Base-by-base conservation (phyloP, 2,113 vertebrate species). In the Pontoporia blainvillei region DNA sequence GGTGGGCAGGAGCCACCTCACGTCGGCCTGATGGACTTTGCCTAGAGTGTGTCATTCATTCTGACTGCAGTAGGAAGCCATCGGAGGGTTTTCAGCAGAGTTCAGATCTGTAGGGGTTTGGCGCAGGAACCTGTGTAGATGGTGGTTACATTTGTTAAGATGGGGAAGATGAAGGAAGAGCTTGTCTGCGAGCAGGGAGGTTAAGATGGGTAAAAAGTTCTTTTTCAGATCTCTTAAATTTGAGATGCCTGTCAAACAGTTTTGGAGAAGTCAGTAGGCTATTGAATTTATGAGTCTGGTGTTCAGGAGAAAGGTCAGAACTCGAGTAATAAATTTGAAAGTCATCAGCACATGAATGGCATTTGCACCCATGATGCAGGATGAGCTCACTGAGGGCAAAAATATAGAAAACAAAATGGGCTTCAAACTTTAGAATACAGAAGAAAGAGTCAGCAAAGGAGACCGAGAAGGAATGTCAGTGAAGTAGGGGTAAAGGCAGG, bases 391-490 rank as follows among this genome's bases (percentile, higher is more conserved):
- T 9, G 0, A 64, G 31, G 91, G 36, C 52, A 72, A 39, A 79
- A 64, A 36, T 20, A 36, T 27, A 49, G 78, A 83, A 54, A 71
- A 52, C 41, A 34, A 76, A 59, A 79, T 15, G 54, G 18, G 23
- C 62, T 79, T 96, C 71, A 12, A 27, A 62, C 25, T 44, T 34
- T 8, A 72, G 41, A 44, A 62, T 8, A 34, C 12, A 27, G 21
- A 14, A 54, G 31, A n/a, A 54, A 49, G 25, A 72, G 11, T 39
- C 25, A 17, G 79, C 2, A 25, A 9, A 41, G 36, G 61, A n/a
- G 59, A 66, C 4, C 0, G 1, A 36, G 41, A 54, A n/a, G 31
- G 46, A 34, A 64, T 20, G 54, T 11, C 81, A 11, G 1, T 10
- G 46, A 88, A 39, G 71, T 0, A 14, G 73, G 36, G 72, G n/a